Conservation (phyloP, 2,888 invertebrate genomes). For the Perithous albicinctus region DNA sequence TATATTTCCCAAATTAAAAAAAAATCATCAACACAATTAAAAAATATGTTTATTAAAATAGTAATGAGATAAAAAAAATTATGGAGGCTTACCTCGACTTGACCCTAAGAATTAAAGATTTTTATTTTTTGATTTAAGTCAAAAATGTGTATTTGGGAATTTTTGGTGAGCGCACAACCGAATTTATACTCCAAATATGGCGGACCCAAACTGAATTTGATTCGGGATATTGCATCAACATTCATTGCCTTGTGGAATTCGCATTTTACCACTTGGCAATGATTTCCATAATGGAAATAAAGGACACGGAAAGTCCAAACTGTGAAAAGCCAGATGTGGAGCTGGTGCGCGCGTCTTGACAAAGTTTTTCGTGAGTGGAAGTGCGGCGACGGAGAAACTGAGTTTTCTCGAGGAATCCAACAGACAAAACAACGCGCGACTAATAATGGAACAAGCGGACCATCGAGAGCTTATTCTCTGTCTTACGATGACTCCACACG, state of each 20-base stretch:
- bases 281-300: constrained; percentile 51
- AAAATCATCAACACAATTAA: too few species aligned
- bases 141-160: too few species aligned
- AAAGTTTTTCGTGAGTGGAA: constrained; percentile 29
- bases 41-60: too few species aligned
- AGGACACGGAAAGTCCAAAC: constrained; percentile 36
- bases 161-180: too few species aligned
- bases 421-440: constrained; percentile 10
- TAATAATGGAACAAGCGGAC: constrained; percentile 20
- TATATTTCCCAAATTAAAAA: too few species aligned
- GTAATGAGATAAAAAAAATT: too few species aligned
- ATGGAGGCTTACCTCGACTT: too few species aligned
- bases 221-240: too few species aligned
- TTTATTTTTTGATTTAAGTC: too few species aligned
- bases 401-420: constrained; percentile 26
- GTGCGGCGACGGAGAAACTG: not conserved
- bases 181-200: too few species aligned
- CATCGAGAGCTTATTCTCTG: constrained; percentile 9
- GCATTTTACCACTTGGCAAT: constrained; percentile 29
- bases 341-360: not conserved
- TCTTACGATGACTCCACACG: not conserved
- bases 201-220: too few species aligned
- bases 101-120: too few species aligned
- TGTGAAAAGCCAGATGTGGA: constrained; percentile 8
- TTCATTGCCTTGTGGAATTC: constrained; percentile 19